Evolutionary conservation across 2,888 invertebrate species (phyloP), one percentile per base, ranked within the genome.

Genomic region (Perizoma flavofasciatum): DNA sequence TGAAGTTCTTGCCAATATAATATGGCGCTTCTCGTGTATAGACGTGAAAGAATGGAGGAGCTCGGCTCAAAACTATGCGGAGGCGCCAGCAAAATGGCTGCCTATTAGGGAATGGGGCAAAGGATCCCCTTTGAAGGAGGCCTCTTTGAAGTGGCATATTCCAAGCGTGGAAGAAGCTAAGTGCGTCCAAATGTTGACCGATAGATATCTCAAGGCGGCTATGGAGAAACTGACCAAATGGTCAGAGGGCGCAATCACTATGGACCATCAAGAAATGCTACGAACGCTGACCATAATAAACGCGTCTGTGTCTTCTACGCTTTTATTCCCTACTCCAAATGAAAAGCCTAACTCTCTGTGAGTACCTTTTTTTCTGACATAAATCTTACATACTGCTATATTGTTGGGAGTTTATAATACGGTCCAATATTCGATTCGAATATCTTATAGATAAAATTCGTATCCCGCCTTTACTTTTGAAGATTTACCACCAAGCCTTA

Each of bases 71-170:
- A 93, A 95, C 63, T 95, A 94, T 71, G 94, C 94, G 22, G 88
- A 91, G 43, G 94, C 95, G 0, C 91, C 96, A 0, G 91, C 94
- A 59, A 94, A 95, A 59, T 95, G 95, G 88, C 89, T 97, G 47
- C 95, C 96, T 7, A 93, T 97, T 32, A 93, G 94, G 32, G 95
- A 97, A 69, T 98, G 98, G 98, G 98, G 97, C 0, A 93, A 93
- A 61, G 93, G 95, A 0, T 94, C 95, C 11, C 89, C 95, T 69
- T 82, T 96, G 22, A 89, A 95, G 56, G 93, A 95, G 34, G 88
- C 96, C 11, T 89, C 94, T 6, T 87, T 97, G 22, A 88, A 94
- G 44, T 98, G 97, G 97, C 96, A 97, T 75, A 89, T 95, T 49
- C 97, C 98, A 0, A 93, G 92, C 32, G 89, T 93, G 32, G 93